phyloP scores from a whole-genome alignment of 2,113 vertebrate genomes.

The Ceuthmochares aereus region DNA sequence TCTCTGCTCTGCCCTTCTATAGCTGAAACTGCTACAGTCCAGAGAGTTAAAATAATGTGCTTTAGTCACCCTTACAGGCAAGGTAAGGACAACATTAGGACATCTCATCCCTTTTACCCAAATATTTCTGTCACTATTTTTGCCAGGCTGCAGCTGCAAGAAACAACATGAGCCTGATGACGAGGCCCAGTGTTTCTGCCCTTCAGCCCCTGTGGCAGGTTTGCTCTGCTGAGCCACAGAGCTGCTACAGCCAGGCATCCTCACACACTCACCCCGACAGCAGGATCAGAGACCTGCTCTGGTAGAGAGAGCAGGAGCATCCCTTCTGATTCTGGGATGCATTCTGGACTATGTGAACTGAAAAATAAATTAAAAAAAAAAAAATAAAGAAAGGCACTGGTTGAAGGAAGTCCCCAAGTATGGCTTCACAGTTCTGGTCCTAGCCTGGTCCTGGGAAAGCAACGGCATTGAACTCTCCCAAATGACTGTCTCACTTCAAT shows the following conservation, averaged over 20 bases:
- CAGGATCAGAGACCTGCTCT: neutral
- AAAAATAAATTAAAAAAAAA: neutral
- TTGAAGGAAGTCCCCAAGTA: neutral
- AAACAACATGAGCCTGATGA: neutral
- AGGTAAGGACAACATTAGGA: neutral
- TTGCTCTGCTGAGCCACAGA: neutral
- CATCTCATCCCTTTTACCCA: neutral
- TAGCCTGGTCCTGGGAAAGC: constrained; percentile 27
- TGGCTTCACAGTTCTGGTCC: neutral
- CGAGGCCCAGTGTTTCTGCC: neutral
- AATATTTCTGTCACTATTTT: neutral
- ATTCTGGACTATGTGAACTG: neutral
- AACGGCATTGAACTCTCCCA: neutral
- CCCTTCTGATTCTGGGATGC: neutral
- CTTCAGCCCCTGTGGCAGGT: neutral
- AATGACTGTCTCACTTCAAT: neutral
- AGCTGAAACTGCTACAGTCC: neutral
- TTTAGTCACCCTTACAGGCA: neutral
- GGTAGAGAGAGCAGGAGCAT: neutral
- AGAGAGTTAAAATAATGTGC: neutral
- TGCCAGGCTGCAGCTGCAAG: neutral
- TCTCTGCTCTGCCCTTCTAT: neutral
- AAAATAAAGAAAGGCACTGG: neutral
- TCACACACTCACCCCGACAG: rapidly evolving
- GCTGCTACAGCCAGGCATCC: rapidly evolving